Conservation (phyloP, 2,888 invertebrate genomes). For the Keiferia lycopersicella region DNA sequence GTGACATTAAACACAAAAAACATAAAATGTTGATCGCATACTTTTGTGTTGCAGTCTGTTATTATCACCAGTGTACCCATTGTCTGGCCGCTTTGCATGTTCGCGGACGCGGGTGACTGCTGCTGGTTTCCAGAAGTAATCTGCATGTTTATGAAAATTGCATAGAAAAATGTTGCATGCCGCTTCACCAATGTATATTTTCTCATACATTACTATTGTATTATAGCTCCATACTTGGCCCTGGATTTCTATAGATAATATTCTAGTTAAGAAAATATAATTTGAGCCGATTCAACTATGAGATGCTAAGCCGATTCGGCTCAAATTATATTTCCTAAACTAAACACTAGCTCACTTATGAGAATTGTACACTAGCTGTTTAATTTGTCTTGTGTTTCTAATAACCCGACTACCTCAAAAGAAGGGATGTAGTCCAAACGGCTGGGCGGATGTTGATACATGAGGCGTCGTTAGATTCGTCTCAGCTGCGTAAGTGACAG, state of each 20-base stretch:
- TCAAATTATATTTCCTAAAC: no score
- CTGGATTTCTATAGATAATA: neutral
- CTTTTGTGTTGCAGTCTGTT: constrained; percentile 27
- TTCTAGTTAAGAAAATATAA: neutral
- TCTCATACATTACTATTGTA: neutral
- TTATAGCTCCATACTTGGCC: neutral
- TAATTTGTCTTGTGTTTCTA: no score
- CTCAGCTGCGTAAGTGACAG: no score
- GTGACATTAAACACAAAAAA: constrained; percentile 60
- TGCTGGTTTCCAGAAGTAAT: constrained; percentile 2
- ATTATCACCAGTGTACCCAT: neutral
- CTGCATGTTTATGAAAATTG: constrained; percentile 8
- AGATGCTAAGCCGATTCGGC: no score
- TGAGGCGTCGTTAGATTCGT: no score
- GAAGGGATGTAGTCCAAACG: no score
- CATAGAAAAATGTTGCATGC: constrained; percentile 6
- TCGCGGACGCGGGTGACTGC: neutral
- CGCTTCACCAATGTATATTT: constrained; percentile 5
- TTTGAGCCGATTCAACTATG: no score
- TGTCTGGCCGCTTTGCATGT: neutral
- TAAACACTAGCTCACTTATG: no score
- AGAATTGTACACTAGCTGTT: no score
- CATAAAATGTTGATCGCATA: constrained; percentile 48
- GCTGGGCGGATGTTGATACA: no score
- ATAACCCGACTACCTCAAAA: no score